Percentiles rank a stretch among this genome's conserved stretches.
phyloP scores from a whole-genome alignment of 2,113 vertebrate genomes.

The Tupaia chinensis region DNA sequence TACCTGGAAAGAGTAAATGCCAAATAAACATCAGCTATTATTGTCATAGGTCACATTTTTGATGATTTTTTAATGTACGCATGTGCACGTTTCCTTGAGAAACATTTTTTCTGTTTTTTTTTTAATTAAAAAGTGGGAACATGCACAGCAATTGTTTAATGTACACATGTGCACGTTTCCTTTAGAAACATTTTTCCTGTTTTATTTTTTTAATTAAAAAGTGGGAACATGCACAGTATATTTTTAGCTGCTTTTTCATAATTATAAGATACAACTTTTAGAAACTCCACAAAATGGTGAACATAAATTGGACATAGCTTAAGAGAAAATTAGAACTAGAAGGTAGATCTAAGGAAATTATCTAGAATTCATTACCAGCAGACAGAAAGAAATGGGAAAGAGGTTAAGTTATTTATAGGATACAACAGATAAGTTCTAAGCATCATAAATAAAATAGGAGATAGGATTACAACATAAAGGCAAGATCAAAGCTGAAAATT shows the following conservation, averaged over 20 bases:
- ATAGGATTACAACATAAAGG: background rate
- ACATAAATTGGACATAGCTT: background rate
- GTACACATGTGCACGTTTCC: background rate
- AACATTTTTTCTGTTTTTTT: background rate
- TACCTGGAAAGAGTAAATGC: background rate
- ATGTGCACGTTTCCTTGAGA: background rate
- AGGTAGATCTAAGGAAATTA: background rate
- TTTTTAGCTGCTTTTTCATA: background rate
- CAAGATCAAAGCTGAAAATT: background rate
- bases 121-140: slow-evolving; percentile 27
- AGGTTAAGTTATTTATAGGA: background rate
- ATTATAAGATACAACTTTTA: background rate
- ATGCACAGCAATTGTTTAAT: background rate
- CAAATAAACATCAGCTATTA: background rate
- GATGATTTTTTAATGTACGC: background rate
- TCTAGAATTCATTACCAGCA: background rate
- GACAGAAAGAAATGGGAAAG: background rate
- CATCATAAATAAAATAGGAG: background rate
- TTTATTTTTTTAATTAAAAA: slow-evolving; percentile 48
- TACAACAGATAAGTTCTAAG: background rate
- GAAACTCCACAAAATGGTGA: background rate
- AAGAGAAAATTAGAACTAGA: background rate
- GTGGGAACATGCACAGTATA: background rate
- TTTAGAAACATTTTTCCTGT: background rate
- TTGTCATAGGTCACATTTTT: background rate